A percentile compares a stretch with the other conserved stretches of the same genome.
Conservation (phyloP, 2,888 invertebrate species). For the Tetrapedia diversipes region DNA sequence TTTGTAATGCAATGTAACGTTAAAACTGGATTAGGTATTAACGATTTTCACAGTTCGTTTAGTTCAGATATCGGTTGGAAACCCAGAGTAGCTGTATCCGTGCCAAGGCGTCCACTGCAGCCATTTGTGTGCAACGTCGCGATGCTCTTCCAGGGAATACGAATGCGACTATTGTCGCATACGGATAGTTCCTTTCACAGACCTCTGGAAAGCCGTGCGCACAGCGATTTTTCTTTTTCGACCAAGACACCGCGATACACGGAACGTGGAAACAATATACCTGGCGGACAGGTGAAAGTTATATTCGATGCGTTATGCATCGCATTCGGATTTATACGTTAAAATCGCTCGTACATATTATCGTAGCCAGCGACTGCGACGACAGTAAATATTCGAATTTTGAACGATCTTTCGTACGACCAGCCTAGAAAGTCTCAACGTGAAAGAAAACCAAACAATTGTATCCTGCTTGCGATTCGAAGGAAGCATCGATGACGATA, state of each 20-base stretch:
- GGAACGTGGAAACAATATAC: slow-evolving; percentile 38
- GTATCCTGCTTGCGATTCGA: not conserved
- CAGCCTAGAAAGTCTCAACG: not conserved
- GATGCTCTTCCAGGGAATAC: slow-evolving; percentile 50
- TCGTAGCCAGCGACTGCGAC: not conserved
- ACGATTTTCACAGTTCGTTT: slow-evolving; percentile 19
- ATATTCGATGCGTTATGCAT: slow-evolving; percentile 46
- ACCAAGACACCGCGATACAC: slow-evolving; percentile 6
- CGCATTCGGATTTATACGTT: slow-evolving; percentile 21
- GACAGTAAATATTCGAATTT: not conserved
- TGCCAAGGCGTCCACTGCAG: slow-evolving; percentile 52
- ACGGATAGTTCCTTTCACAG: slow-evolving; percentile 27
- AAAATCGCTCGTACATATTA: slow-evolving; percentile 6
- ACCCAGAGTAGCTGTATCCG: slow-evolving; percentile 51
- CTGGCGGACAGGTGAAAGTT: slow-evolving; percentile 44
- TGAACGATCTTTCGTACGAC: too few relatives aligned
- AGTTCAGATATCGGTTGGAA: slow-evolving; percentile 48
- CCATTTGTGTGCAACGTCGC: slow-evolving; percentile 36
- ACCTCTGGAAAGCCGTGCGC: slow-evolving; percentile 26
- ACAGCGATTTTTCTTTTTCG: slow-evolving; percentile 27
- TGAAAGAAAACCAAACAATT: not conserved
- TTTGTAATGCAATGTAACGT: not conserved
- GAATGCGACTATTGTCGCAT: slow-evolving; percentile 48
- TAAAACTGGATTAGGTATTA: not conserved
- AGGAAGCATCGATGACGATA: not conserved